Evolutionary conservation across 2,113 vertebrate species (phyloP).

Genomic region (Macrotis lagotis): DNA sequence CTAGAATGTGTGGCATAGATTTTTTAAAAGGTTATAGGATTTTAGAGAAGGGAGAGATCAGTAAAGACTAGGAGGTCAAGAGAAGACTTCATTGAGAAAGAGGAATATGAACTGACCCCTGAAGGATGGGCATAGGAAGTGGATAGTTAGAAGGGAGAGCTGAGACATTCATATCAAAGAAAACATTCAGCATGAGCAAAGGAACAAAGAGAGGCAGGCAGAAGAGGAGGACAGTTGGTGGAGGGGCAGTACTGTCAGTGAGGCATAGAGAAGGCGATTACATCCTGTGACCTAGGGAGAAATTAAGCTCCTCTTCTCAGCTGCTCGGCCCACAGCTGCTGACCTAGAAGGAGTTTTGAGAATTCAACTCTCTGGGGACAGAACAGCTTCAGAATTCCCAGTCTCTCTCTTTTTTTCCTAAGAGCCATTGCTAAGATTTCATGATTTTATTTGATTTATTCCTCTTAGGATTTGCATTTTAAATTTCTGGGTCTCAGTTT

Average conservation of each 20-base stretch:
- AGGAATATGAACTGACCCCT: not conserved
- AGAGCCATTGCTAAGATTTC: not conserved
- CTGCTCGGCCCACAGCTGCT: slow-evolving; percentile 43
- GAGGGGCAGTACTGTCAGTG: not conserved
- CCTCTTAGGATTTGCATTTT: not conserved
- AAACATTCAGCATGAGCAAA: not conserved
- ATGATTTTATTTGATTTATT: not conserved
- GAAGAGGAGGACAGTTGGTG: not conserved
- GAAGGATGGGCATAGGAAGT: not conserved
- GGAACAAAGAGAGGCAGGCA: not conserved
- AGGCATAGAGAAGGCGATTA: slow-evolving; percentile 31
- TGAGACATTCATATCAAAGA: not conserved
- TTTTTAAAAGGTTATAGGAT: not conserved
- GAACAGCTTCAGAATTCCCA: not conserved
- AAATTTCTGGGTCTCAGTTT: not conserved
- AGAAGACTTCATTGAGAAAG: not conserved
- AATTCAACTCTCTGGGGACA: not conserved
- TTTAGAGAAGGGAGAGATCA: not conserved
- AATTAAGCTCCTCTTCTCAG: not conserved
- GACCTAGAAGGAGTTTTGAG: slow-evolving; percentile 3
- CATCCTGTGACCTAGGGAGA: not conserved
- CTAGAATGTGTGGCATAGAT: not conserved
- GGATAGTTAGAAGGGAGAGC: not conserved
- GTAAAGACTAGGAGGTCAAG: not conserved
- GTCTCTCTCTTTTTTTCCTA: not conserved